Evolutionary conservation across 2,888 invertebrate species (phyloP).

Genomic region (Phyllotreta striolata): DNA sequence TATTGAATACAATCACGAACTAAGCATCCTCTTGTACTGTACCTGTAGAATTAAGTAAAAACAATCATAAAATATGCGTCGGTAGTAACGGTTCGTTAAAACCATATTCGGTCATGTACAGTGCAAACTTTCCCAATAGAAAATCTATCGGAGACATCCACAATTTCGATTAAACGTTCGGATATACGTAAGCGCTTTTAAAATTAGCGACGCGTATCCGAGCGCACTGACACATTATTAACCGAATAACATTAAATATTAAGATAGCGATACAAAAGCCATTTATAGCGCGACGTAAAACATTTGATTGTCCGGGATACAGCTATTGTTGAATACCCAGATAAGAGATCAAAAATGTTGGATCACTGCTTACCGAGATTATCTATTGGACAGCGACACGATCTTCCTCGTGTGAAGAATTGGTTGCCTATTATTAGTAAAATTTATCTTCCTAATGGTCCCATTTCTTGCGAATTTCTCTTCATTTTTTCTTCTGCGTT

Average conservation of each 20-base stretch:
- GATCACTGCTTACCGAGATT: constrained; percentile 35
- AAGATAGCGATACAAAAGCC: constrained; percentile 25
- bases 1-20: too few species aligned
- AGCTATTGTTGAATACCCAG: constrained; percentile 17
- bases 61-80: too few species aligned
- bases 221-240: constrained; percentile 28
- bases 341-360: constrained; percentile 19
- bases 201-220: constrained; percentile 35
- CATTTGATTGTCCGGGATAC: constrained; percentile 20
- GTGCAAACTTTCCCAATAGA: too few species aligned
- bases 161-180: too few species aligned
- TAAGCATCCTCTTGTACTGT: too few species aligned
- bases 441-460: too few species aligned
- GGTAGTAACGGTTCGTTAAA: too few species aligned
- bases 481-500: too few species aligned
- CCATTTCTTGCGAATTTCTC: too few species aligned
- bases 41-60: too few species aligned
- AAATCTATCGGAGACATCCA: too few species aligned
- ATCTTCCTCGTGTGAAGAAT: constrained; percentile 37
- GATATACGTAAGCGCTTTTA: constrained; percentile 16
- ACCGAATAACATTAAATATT: constrained; percentile 21
- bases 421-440: constrained; percentile 8
- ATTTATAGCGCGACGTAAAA: constrained; percentile 11
- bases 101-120: too few species aligned
- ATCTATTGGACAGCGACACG: constrained; percentile 45